Conservation (phyloP, 2,888 invertebrate genomes). For the Acrobasis suavella region DNA sequence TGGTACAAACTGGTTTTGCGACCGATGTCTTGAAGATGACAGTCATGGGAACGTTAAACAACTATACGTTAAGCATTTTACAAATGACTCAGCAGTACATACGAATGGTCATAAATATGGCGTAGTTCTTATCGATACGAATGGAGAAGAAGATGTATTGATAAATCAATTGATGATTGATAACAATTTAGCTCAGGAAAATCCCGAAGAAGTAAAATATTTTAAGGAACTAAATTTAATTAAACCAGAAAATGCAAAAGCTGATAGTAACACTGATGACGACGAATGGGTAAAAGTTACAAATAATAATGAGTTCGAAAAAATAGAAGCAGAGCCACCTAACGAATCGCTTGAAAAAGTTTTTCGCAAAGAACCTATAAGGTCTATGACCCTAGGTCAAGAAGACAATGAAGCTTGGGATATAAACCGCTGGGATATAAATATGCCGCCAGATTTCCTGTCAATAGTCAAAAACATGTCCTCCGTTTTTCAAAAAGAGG, state of each 20-base stretch:
- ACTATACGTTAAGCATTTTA: conserved; percentile 67
- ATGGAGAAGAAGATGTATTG: conserved; percentile 56
- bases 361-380: conserved; percentile 43
- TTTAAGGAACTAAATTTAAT: conserved; percentile 44
- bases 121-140: conserved; percentile 74
- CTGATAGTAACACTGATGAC: conserved; percentile 30
- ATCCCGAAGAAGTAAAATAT: conserved; percentile 50
- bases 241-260: conserved; percentile 21
- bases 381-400: conserved; percentile 55
- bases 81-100: conserved; percentile 55
- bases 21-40: conserved; percentile 63
- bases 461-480: conserved; percentile 30
- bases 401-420: conserved; percentile 44
- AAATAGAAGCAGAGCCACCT: conserved; percentile 3
- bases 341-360: conserved; percentile 29
- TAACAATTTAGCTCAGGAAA: conserved; percentile 67
- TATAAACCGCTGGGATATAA: conserved; percentile 52
- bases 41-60: conserved; percentile 57
- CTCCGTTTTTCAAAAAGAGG: neutral
- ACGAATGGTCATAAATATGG: conserved; percentile 76
- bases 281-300: conserved; percentile 36
- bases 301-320: conserved; percentile 11
- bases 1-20: conserved; percentile 76
- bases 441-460: conserved; percentile 42
- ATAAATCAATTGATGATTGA: conserved; percentile 78